phyloP scores from a whole-genome alignment of 2,113 vertebrate genomes.

The Alexandromys fortis region DNA sequence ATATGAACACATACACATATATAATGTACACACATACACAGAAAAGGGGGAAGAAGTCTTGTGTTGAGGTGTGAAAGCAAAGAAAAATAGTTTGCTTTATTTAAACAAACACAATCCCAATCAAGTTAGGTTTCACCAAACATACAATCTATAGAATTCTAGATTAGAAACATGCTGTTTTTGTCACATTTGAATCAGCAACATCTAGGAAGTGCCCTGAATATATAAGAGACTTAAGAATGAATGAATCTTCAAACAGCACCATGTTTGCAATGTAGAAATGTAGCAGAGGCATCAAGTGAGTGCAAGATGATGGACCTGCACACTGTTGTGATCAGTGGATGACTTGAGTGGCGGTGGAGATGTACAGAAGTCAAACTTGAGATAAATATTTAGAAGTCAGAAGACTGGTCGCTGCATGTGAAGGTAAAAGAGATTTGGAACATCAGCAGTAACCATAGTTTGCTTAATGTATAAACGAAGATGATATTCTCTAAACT shows the following conservation, averaged over 20 bases:
- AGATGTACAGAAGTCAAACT: neutral
- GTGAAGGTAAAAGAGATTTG: neutral
- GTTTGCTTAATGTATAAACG: neutral
- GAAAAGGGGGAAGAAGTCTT: neutral
- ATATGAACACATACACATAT: neutral
- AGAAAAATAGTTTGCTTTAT: neutral
- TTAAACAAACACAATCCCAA: neutral
- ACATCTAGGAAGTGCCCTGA: neutral
- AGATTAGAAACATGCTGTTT: neutral
- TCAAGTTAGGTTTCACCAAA: neutral
- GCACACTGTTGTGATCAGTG: neutral
- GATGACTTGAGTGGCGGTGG: neutral
- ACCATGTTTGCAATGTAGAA: constrained; percentile 1
- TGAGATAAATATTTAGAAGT: constrained; percentile 12
- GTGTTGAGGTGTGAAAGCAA: neutral
- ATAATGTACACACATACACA: neutral
- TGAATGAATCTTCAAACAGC: constrained; percentile 19
- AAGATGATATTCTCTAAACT: neutral
- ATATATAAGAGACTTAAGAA: constrained; percentile 9
- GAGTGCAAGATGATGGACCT: neutral
- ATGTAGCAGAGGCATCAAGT: neutral
- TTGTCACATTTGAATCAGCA: neutral
- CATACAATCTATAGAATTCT: neutral
- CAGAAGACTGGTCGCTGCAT: neutral
- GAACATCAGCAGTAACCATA: neutral